phyloP scores from a whole-genome alignment of 2,113 vertebrate species.

The Eudyptes chrysolophus region DNA sequence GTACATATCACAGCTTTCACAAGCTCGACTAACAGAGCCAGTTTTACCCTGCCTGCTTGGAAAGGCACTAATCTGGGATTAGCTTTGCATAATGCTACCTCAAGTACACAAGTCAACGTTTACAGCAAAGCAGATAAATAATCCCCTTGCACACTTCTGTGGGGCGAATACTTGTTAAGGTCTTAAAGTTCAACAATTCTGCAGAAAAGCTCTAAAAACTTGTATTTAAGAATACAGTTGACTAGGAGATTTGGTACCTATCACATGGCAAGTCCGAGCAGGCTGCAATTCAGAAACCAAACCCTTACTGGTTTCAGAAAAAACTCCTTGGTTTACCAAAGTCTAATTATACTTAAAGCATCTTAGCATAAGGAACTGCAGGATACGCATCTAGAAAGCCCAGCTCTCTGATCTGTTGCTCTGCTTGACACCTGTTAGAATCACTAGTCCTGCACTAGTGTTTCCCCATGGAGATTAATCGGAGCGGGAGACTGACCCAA shows the following conservation, averaged over 20 bases:
- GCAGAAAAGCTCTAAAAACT: not conserved
- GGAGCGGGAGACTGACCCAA: not conserved
- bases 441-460: not conserved
- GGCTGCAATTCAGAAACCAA: not conserved
- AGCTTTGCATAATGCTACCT: slow-evolving; percentile 11
- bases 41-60: not conserved
- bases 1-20: not conserved
- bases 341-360: not conserved
- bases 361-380: not conserved
- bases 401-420: not conserved
- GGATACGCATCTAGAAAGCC: not conserved
- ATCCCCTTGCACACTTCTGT: not conserved
- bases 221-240: not conserved
- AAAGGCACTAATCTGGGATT: slow-evolving; percentile 34
- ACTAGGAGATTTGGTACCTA: not conserved
- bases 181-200: not conserved
- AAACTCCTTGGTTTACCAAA: not conserved
- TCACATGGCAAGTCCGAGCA: fast-evolving
- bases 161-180: not conserved
- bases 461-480: not conserved
- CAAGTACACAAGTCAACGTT: not conserved
- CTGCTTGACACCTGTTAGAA: not conserved
- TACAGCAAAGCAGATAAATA: not conserved
- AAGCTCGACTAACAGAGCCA: not conserved
- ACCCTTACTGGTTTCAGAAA: not conserved